Base-by-base conservation (phyloP, 1,140 invertebrate genomes). In the Aleiodes sp. region DNA sequence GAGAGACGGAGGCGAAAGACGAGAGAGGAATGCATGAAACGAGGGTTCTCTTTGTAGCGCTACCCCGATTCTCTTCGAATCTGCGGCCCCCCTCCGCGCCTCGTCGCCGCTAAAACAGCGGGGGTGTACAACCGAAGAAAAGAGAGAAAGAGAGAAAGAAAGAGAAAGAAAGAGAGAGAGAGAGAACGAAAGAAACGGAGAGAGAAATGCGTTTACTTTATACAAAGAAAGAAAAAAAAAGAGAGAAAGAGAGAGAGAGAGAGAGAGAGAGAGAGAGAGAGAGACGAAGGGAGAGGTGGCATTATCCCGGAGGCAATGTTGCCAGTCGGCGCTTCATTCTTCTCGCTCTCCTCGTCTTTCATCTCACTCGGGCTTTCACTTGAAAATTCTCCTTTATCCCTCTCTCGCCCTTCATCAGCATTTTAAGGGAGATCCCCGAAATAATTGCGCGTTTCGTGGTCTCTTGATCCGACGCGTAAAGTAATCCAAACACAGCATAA, bases 361-460 rank as follows among this genome's bases (percentile, higher is more conserved):
- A n/a, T n/a, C n/a, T n/a, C n/a, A n/a, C n/a, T n/a, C n/a, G n/a
- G n/a, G 31, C 31, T 35, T 35, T 35, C 4, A 6, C 4, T 35
- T 35, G 31, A 35, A 35, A 35, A 35, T 6, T 6, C 31, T 35
- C 4, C 31, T 6, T 35, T 35, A 14, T 26, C 26, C 41, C 14
- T 28, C 60, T 56, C 2, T 14, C 26, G 26, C 21, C 21, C 46
- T 16, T 12, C 19, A 14, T 24, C 24, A n/a, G 52, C 37, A 37
- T 29, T 46, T 66, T 37, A 65, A 37, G 26, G 63, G 24, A 52
- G n/a, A 16, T 24, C 46, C 46, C 46, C 70, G 73, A 78, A 79
- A 84, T 84, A 84, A 84, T 84, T 81, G 82, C 78, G 70, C 78
- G 73, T 83, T 83, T 83, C 78, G 82, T 77, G 82, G 80, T 82